Evolutionary conservation across 2,888 invertebrate species (phyloP).

Genomic region (Cancer borealis): DNA sequence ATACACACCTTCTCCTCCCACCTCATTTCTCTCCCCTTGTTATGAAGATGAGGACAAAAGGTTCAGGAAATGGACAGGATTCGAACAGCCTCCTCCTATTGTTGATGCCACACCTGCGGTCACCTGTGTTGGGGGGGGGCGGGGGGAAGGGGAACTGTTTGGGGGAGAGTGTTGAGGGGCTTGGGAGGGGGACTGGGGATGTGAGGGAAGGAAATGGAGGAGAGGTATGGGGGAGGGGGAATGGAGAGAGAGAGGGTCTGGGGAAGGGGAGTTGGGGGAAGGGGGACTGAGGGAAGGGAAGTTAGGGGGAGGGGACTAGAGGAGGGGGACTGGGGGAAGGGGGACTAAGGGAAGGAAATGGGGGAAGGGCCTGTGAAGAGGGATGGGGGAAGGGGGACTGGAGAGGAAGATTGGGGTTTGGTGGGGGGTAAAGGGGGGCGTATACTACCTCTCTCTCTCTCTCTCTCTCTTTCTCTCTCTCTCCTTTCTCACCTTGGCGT

Average conservation of each 20-base stretch:
- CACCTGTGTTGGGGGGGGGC: background rate
- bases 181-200: too few species aligned
- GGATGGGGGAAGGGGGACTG: background rate
- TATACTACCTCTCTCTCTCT: too few species aligned
- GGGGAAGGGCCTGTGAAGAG: background rate
- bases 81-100: background rate
- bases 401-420: background rate
- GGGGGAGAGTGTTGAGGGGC: too few species aligned
- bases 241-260: background rate
- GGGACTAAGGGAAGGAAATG: too few species aligned
- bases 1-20: background rate
- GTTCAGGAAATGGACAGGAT: background rate
- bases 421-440: background rate
- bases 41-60: conserved; percentile 28
- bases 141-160: background rate
- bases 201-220: too few species aligned
- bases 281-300: background rate
- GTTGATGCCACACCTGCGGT: conserved; percentile 9
- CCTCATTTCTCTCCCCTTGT: background rate
- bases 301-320: too few species aligned
- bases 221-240: background rate
- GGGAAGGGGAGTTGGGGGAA: background rate
- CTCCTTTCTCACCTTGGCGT: background rate
- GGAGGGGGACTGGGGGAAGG: too few species aligned
- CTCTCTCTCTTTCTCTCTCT: too few species aligned